These are phyloP conservation scores for Nephila pilipes DNA, from an alignment of 1,140 invertebrate genomes.

Conservation along the genomic window DNA sequence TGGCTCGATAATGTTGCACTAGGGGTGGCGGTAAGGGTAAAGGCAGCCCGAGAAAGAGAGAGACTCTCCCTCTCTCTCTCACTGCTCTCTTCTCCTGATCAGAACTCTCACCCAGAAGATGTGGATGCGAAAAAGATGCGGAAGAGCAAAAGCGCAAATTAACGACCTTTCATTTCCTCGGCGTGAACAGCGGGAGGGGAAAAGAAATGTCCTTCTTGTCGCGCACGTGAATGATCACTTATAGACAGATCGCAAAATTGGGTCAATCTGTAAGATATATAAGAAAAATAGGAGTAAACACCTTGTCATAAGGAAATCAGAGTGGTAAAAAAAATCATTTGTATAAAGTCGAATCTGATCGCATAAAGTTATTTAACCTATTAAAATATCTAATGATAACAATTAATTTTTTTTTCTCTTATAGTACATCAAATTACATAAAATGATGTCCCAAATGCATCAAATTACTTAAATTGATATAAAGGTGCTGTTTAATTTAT, in stretches of 20 bases:
- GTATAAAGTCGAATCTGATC: no score
- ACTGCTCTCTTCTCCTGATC: slow-evolving; percentile 39
- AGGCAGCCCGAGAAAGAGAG: slow-evolving; percentile 54
- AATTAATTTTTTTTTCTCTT: no score
- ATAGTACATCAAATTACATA: no score
- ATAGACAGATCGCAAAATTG: slow-evolving; percentile 7
- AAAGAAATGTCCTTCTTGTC: neutral
- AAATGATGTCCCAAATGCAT: no score
- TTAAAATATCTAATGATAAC: no score
- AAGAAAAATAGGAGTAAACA: neutral
- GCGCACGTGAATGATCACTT: slow-evolving; percentile 25
- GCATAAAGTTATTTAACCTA: no score
- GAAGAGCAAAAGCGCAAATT: slow-evolving; percentile 68
- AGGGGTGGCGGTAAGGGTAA: slow-evolving; percentile 54
- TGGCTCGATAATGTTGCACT: slow-evolving; percentile 74
- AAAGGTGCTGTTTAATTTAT: no score
- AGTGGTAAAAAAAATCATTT: no score
- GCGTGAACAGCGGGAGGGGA: neutral
- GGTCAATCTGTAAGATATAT: neutral
- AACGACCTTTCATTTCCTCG: slow-evolving; percentile 55
- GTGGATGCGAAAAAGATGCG: slow-evolving; percentile 62
- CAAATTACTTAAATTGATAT: no score
- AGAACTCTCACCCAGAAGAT: slow-evolving; percentile 52
- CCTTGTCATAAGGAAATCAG: no score
- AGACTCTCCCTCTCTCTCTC: slow-evolving; percentile 43